Evolutionary conservation across 2,888 invertebrate genomes (phyloP).

Genomic region (Eupithecia abbreviata): DNA sequence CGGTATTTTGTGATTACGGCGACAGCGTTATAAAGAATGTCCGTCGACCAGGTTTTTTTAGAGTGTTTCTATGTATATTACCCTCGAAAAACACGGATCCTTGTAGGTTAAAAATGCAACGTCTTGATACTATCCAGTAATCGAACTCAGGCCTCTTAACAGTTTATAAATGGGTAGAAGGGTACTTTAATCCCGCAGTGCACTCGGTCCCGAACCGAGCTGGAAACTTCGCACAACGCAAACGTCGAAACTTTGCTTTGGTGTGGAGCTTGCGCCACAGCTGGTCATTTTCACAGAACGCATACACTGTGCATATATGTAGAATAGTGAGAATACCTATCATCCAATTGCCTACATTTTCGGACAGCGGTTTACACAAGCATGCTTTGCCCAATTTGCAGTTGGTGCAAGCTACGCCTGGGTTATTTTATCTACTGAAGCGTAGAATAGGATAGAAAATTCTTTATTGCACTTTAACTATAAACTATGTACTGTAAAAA

Average conservation of each 20-base stretch:
- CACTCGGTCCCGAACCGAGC: neutral
- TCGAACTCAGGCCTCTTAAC: neutral
- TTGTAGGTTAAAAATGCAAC: neutral
- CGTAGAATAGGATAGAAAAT: too few species aligned
- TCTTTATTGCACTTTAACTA: too few species aligned
- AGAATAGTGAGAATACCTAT: neutral
- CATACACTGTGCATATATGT: neutral
- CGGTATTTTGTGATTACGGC: too few species aligned
- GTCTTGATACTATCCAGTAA: neutral
- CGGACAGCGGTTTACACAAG: neutral
- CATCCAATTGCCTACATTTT: neutral
- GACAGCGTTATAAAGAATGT: neutral
- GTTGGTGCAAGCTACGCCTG: neutral
- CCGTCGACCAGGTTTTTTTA: neutral
- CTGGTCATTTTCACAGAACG: neutral
- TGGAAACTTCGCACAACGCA: slow-evolving; percentile 6
- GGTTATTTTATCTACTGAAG: neutral
- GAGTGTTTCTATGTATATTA: neutral
- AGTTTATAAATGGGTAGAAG: slow-evolving; percentile 6
- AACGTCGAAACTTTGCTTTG: slow-evolving; percentile 10
- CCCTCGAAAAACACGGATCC: too few species aligned
- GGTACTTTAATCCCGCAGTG: neutral
- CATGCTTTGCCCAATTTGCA: neutral
- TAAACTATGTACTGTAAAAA: too few species aligned
- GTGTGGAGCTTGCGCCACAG: neutral